phyloP scores from a whole-genome alignment of 2,113 vertebrate species.

The Polyodon spathula region DNA sequence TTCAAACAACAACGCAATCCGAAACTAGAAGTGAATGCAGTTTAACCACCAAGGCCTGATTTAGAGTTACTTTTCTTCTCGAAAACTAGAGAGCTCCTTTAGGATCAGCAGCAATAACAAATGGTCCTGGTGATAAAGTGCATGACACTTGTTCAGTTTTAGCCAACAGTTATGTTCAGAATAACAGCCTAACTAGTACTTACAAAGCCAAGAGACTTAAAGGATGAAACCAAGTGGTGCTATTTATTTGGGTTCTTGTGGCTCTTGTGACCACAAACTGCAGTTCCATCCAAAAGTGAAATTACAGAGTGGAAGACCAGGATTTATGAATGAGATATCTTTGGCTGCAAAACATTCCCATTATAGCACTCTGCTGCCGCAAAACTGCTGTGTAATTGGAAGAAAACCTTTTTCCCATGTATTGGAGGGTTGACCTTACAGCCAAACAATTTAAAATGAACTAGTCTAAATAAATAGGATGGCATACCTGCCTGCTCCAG shows the following conservation, averaged over 20 bases:
- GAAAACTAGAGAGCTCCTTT: background rate
- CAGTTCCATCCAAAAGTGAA: conserved; percentile 43
- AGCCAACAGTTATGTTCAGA: background rate
- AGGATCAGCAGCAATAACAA: background rate
- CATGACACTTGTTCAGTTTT: background rate
- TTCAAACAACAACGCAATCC: background rate
- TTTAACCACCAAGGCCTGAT: too few relatives aligned
- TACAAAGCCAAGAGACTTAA: background rate
- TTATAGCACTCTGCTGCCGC: conserved; percentile 65
- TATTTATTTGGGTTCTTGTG: conserved; percentile 45
- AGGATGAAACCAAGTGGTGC: background rate
- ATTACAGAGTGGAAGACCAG: conserved; percentile 56
- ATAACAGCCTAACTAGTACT: background rate
- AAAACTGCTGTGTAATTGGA: conserved; percentile 65
- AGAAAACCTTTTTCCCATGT: conserved; percentile 51
- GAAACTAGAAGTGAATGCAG: background rate
- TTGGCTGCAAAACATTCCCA: conserved; percentile 56
- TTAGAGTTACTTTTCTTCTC: background rate
- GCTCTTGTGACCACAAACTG: conserved; percentile 53
- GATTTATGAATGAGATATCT: conserved; percentile 65
- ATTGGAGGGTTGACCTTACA: conserved; percentile 32
- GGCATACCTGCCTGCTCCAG: conserved; percentile 36
- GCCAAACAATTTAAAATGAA: conserved; percentile 42
- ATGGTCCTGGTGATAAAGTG: background rate
- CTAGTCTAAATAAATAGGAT: conserved; percentile 29